Evolutionary conservation across 1,140 invertebrate species (phyloP), one percentile per base, ranked within the genome.

Genomic region (Drosophila ambigua): DNA sequence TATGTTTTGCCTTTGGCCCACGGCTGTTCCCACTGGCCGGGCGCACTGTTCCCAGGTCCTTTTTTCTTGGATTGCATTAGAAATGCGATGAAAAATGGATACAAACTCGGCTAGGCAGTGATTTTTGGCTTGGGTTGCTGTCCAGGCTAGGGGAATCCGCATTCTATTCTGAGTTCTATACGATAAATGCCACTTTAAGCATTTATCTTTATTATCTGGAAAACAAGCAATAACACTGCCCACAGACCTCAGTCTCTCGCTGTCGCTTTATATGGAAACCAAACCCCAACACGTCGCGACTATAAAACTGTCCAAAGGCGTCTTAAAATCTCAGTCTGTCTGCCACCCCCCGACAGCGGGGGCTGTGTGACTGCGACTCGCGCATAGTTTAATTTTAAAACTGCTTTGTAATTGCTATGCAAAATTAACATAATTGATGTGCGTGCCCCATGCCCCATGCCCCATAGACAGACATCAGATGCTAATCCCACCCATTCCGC

Each of bases 361-460:
- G 35, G 15, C 23, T n/a, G 5, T 9, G 26, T 35, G 57, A 13
- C 26, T 28, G 26, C 6, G 26, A 28, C 35, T 39, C 11, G 35
- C 35, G 41, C 54, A 52, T 35, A 48, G 67, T 61, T 76, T 54
- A 61, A 72, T 69, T 66, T 68, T 20, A 51, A 73, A 81, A 85
- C 44, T 76, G 65, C 74, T 68, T 75, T 62, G 78, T 87, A 85
- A 85, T 85, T 87, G 82, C 69, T 76, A 59, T 15, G 45, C 44
- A 48, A 88, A 77, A 88, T 88, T 88, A 84, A 88, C 83, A 88
- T 88, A 88, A 88, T 88, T 88, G 84, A 88, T 83, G 68, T 63
- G 64, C 68, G 28, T 51, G 53, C 51, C 79, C 54, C 55, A 46
- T 48, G 43, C 53, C 39, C 53, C 39, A 31, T 28, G 35, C 50